Evolutionary conservation across 2,113 vertebrate genomes (phyloP).

Genomic region (Plecotus auritus): DNA sequence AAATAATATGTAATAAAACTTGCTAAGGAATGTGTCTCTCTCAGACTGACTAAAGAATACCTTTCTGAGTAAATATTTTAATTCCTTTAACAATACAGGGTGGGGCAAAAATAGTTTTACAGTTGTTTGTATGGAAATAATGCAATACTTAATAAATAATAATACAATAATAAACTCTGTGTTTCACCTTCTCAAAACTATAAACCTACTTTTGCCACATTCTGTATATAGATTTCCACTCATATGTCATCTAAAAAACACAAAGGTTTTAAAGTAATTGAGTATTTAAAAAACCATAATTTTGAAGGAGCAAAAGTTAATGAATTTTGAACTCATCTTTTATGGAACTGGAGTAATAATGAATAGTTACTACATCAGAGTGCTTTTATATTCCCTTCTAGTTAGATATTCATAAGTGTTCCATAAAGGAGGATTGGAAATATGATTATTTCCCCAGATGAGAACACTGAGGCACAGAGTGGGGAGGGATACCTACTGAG

Average conservation of each 20-base stretch:
- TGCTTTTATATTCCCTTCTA: background rate
- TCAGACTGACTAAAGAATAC: background rate
- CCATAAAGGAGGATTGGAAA: background rate
- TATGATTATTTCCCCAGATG: background rate
- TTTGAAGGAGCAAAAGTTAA: background rate
- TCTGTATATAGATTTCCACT: background rate
- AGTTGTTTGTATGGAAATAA: background rate
- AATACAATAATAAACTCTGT: background rate
- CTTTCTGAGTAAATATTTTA: background rate
- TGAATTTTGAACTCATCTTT: background rate
- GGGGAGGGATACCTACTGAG: background rate
- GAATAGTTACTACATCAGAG: background rate
- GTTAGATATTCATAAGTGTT: background rate
- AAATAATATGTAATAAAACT: background rate
- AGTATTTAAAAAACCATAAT: constrained; percentile 3
- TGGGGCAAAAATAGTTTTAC: background rate
- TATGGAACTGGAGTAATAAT: background rate
- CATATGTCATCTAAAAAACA: background rate
- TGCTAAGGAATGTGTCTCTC: background rate
- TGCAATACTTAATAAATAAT: background rate
- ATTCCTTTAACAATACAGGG: background rate
- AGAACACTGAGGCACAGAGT: background rate
- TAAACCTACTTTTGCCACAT: background rate
- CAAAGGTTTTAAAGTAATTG: background rate
- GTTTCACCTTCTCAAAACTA: background rate